Evolutionary conservation across 1,140 invertebrate genomes (phyloP).

Genomic region (Gyrodactylus bullatarudis): DNA sequence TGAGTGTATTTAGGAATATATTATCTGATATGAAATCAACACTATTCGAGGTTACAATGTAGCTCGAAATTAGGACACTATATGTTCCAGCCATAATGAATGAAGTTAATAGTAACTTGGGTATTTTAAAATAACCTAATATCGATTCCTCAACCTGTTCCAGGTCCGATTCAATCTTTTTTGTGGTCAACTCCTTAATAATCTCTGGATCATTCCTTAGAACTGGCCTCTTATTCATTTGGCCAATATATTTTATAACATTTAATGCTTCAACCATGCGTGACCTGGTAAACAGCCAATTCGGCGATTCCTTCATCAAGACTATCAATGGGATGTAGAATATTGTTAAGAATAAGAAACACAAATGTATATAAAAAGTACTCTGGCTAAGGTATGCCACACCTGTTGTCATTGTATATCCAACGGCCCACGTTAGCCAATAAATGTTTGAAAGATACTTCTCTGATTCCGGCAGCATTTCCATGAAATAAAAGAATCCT

Average conservation of each 20-base stretch:
- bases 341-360: background rate
- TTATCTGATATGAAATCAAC: background rate
- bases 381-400: background rate
- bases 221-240: background rate
- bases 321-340: background rate
- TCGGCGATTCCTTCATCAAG: background rate
- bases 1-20: background rate
- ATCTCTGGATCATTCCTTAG: background rate
- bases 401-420: background rate
- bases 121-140: background rate
- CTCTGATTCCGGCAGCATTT: background rate
- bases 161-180: background rate
- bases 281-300: background rate
- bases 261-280: background rate
- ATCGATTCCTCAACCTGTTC: background rate
- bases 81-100: background rate
- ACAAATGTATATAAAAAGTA: background rate
- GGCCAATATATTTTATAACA: background rate
- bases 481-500: background rate
- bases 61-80: background rate
- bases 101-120: background rate
- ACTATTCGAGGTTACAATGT: background rate
- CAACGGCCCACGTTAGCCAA: background rate
- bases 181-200: background rate
- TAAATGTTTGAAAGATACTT: background rate